Conservation (phyloP, 2,888 invertebrate genomes). For the Agriopis aurantiaria region DNA sequence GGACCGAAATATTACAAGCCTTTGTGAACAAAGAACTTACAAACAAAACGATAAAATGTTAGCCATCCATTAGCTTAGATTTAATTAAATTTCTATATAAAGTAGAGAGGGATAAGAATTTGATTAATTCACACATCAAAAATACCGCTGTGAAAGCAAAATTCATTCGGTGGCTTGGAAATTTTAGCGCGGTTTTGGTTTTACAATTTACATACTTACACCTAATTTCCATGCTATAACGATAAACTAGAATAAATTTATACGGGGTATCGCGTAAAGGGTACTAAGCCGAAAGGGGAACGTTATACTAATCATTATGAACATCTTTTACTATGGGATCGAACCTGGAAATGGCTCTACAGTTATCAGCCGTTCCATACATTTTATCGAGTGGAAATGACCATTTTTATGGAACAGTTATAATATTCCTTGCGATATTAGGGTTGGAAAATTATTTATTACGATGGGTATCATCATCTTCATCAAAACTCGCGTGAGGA, state of each 20-base stretch:
- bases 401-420: too few species aligned
- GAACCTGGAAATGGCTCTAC: too few species aligned
- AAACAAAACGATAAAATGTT: slow-evolving; percentile 12
- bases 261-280: not conserved
- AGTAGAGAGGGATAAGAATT: not conserved
- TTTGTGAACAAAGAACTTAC: slow-evolving; percentile 1
- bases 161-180: slow-evolving; percentile 5
- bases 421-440: too few species aligned
- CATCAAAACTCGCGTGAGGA: too few species aligned
- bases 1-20: not conserved
- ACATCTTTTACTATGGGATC: too few species aligned
- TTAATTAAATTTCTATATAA: slow-evolving; percentile 8
- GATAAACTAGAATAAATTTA: slow-evolving; percentile 44
- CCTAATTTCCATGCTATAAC: slow-evolving; percentile 46
- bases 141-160: slow-evolving; percentile 15
- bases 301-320: slow-evolving; percentile 10
- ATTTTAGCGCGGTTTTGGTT: slow-evolving; percentile 13
- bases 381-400: too few species aligned
- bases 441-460: too few species aligned
- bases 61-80: slow-evolving; percentile 10
- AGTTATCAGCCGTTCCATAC: too few species aligned
- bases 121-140: slow-evolving; percentile 14
- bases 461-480: too few species aligned
- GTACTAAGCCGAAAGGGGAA: too few species aligned
- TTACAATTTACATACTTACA: slow-evolving; percentile 41